A percentile compares a stretch with the other conserved stretches of the same genome.
Conservation (phyloP, 2,797 vertebrate genomes). For the Leucoraja ocellata region DNA sequence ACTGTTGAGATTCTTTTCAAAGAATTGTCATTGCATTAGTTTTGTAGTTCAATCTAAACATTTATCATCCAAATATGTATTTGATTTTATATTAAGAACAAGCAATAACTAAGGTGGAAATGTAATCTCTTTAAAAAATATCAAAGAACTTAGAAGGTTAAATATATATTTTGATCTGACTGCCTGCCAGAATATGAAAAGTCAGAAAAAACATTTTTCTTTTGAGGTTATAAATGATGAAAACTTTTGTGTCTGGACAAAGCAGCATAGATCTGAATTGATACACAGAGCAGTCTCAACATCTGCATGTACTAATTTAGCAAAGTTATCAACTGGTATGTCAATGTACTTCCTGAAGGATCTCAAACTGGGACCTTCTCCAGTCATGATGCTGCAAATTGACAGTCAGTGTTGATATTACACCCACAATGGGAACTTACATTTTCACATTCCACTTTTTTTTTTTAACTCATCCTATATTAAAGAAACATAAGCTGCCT, state of each 20-base stretch:
- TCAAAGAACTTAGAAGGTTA: conserved; percentile 28
- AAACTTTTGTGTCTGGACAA: conserved; percentile 54
- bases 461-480: conserved; percentile 11
- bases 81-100: neutral
- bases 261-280: conserved; percentile 59
- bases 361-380: conserved; percentile 33
- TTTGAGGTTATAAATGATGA: conserved; percentile 45
- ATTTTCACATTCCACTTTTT: conserved; percentile 29
- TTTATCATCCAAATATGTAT: neutral
- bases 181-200: conserved; percentile 47
- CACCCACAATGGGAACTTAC: conserved; percentile 30
- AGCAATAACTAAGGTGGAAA: neutral
- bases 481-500: conserved; percentile 23
- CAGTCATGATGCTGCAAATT: conserved; percentile 18
- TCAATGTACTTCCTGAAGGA: conserved; percentile 37
- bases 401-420: conserved; percentile 38
- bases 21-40: neutral
- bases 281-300: conserved; percentile 63
- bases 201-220: conserved; percentile 32
- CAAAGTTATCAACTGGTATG: conserved; percentile 35
- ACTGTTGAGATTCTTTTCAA: neutral
- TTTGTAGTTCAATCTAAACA: neutral
- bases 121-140: neutral
- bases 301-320: conserved; percentile 45
- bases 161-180: conserved; percentile 23